phyloP scores from a whole-genome alignment of 2,888 invertebrate species.

The Halocaridina rubra region DNA sequence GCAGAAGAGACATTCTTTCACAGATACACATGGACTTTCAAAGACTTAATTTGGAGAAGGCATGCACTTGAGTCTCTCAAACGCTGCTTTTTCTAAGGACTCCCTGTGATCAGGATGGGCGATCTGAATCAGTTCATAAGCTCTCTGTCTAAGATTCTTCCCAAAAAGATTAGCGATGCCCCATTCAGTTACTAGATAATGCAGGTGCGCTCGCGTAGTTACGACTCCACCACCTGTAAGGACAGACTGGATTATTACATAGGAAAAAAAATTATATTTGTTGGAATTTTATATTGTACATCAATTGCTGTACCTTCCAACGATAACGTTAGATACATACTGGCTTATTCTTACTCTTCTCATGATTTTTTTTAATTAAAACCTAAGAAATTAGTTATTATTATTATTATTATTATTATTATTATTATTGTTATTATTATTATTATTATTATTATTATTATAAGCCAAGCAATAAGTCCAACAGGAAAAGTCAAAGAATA shows the following conservation, averaged over 20 bases:
- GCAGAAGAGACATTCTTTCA: not conserved
- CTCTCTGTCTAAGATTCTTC: constrained; percentile 87
- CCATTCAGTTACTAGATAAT: constrained; percentile 93
- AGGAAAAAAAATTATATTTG: too few species aligned
- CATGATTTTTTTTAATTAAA: too few species aligned
- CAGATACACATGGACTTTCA: not conserved
- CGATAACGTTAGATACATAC: too few species aligned
- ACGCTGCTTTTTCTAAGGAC: constrained; percentile 85
- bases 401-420: too few species aligned
- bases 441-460: too few species aligned
- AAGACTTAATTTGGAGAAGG: constrained; percentile 72
- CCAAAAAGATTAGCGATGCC: constrained; percentile 92
- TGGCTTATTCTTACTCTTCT: too few species aligned
- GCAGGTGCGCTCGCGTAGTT: constrained; percentile 89
- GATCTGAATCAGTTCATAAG: constrained; percentile 87
- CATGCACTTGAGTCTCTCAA: constrained; percentile 83
- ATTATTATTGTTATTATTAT: too few species aligned
- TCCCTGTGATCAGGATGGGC: constrained; percentile 91
- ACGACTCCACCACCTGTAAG: constrained; percentile 90
- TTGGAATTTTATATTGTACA: too few species aligned
- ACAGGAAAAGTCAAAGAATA: too few species aligned
- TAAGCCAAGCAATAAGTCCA: too few species aligned
- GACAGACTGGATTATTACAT: not conserved
- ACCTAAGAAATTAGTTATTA: too few species aligned
- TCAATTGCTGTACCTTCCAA: too few species aligned